Evolutionary conservation across 2,113 vertebrate species (phyloP).

Genomic region (Callionymus lyra): DNA sequence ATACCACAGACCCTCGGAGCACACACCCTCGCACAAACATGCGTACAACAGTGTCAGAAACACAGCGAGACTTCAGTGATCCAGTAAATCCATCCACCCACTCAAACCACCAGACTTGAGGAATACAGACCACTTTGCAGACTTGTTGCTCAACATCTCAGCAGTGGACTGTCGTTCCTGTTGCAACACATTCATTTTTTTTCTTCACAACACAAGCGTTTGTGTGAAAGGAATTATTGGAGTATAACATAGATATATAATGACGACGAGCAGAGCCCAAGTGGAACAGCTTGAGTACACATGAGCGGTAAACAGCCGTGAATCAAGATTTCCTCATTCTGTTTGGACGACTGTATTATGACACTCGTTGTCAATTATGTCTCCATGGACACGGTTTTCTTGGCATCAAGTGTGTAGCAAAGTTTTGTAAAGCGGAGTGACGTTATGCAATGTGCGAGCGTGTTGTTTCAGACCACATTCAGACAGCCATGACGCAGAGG

Average conservation of each 20-base stretch:
- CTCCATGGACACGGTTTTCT: slow-evolving; percentile 21
- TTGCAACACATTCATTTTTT: slow-evolving; percentile 28
- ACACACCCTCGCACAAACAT: neutral
- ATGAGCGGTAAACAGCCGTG: slow-evolving; percentile 24
- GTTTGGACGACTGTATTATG: slow-evolving; percentile 15
- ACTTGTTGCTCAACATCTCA: slow-evolving; percentile 16
- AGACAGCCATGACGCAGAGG: slow-evolving; percentile 19
- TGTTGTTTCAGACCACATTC: slow-evolving; percentile 23
- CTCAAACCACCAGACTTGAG: slow-evolving; percentile 30
- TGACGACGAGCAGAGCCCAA: neutral
- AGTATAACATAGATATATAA: too few relatives aligned
- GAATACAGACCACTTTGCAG: slow-evolving; percentile 24
- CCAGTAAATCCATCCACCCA: slow-evolving; percentile 25
- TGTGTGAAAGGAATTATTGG: too few relatives aligned
- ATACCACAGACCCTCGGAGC: slow-evolving; percentile 4
- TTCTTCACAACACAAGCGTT: slow-evolving; percentile 30
- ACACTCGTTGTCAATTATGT: slow-evolving; percentile 22
- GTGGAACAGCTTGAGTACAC: neutral
- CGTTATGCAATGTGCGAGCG: slow-evolving; percentile 16
- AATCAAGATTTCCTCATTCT: slow-evolving; percentile 16
- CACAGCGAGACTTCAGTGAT: slow-evolving; percentile 9
- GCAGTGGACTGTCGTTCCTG: slow-evolving; percentile 14
- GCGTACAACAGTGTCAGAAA: slow-evolving; percentile 5
- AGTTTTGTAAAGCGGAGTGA: slow-evolving; percentile 17
- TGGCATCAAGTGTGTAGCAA: slow-evolving; percentile 10